Evolutionary conservation across 2,888 invertebrate species (phyloP).

Genomic region (Marasmarcha lunaedactyla): DNA sequence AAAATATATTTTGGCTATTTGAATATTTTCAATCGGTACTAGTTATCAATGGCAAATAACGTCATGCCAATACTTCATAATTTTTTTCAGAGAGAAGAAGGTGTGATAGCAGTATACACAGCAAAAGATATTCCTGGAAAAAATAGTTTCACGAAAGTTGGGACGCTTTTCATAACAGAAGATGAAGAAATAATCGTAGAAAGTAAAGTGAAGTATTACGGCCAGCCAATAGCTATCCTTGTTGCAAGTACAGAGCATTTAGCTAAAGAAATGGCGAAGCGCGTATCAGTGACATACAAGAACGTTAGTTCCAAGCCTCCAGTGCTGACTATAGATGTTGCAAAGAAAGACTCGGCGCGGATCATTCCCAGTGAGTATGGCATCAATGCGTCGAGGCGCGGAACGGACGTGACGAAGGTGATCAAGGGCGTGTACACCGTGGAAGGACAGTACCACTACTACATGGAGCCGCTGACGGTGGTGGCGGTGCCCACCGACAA

Average conservation of each 20-base stretch:
- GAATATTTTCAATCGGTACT: no score
- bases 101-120: conserved; percentile 72
- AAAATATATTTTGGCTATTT: no score
- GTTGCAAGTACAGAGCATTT: conserved; percentile 71
- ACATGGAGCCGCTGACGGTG: conserved; percentile 31
- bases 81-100: conserved; percentile 59
- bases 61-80: no score
- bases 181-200: conserved; percentile 60
- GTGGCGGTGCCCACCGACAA: conserved; percentile 27
- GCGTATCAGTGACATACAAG: conserved; percentile 64
- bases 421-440: conserved; percentile 26
- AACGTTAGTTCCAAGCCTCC: conserved; percentile 36
- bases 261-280: conserved; percentile 69
- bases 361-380: conserved; percentile 24
- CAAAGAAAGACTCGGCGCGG: conserved; percentile 50
- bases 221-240: conserved; percentile 79
- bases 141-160: conserved; percentile 64
- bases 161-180: conserved; percentile 10
- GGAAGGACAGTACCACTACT: conserved; percentile 27
- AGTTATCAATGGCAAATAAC: no score
- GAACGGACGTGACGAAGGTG: conserved; percentile 21
- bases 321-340: conserved; percentile 44
- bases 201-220: conserved; percentile 66
- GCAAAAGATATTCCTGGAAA: conserved; percentile 76
- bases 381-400: conserved; percentile 24